Conservation (phyloP, 2,113 vertebrate species). For the Sialia sialis region DNA sequence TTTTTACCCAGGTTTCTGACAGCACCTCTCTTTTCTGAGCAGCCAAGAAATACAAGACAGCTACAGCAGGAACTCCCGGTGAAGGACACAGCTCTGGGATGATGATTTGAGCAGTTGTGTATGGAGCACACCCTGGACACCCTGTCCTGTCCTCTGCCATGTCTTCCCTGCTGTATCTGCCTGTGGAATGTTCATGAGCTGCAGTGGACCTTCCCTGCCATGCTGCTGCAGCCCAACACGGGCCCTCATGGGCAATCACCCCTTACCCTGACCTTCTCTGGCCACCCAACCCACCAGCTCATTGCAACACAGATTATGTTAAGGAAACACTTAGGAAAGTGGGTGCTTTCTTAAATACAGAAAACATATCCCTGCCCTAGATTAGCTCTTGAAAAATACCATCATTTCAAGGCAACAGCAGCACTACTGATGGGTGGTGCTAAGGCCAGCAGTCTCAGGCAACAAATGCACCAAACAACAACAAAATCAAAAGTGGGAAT, state of each 20-base stretch:
- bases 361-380: not conserved
- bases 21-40: not conserved
- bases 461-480: not conserved
- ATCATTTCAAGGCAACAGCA: not conserved
- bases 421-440: not conserved
- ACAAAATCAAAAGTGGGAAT: not conserved
- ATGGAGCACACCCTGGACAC: accelerated
- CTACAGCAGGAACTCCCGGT: not conserved
- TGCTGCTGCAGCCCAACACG: accelerated
- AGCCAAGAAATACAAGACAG: not conserved
- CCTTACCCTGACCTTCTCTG: accelerated
- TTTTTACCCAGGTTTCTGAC: not conserved
- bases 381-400: not conserved
- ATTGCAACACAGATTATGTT: not conserved
- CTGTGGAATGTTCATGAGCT: accelerated
- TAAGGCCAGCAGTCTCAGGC: not conserved
- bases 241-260: not conserved
- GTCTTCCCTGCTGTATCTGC: not conserved
- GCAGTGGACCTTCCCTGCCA: not conserved
- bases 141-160: not conserved
- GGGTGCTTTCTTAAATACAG: not conserved
- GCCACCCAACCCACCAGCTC: not conserved
- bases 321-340: not conserved
- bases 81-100: accelerated
- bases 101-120: not conserved